phyloP scores from a whole-genome alignment of 2,888 invertebrate genomes.

The Alsophila aescularia region DNA sequence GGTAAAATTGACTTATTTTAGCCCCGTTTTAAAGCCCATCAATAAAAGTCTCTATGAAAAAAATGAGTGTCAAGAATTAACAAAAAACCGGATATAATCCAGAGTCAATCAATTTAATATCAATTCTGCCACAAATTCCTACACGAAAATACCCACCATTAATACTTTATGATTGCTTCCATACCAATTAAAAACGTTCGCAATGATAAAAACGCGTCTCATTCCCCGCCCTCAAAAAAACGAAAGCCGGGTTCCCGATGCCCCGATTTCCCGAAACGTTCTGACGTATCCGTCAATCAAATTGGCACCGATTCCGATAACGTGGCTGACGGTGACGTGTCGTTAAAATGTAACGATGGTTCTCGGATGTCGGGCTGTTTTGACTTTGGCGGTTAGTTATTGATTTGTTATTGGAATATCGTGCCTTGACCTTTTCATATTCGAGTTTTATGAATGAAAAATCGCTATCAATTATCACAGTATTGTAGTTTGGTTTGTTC shows the following conservation, averaged over 20 bases:
- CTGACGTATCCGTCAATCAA: conserved; percentile 21
- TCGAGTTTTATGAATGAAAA: too few relatives aligned
- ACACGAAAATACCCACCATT: not conserved
- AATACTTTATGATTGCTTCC: not conserved
- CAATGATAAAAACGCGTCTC: conserved; percentile 6
- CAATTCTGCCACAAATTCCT: not conserved
- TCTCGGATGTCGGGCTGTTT: conserved; percentile 4
- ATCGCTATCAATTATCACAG: too few relatives aligned
- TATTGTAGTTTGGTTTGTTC: too few relatives aligned
- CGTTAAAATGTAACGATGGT: conserved; percentile 25
- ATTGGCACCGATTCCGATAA: conserved; percentile 13
- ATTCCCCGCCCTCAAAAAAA: conserved; percentile 13
- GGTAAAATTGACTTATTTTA: too few relatives aligned
- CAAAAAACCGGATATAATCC: too few relatives aligned
- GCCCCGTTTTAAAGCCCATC: too few relatives aligned
- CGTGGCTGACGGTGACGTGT: conserved; percentile 11
- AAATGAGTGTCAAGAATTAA: too few relatives aligned
- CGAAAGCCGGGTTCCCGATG: not conserved
- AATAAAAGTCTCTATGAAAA: too few relatives aligned
- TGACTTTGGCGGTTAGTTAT: not conserved
- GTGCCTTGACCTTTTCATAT: too few relatives aligned
- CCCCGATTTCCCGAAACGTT: conserved; percentile 5
- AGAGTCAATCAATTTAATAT: not conserved
- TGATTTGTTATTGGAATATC: not conserved
- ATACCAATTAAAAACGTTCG: conserved; percentile 12